Evolutionary conservation across 2,113 vertebrate genomes (phyloP), one percentile per base, ranked within the genome.

Genomic region (Brachyistius frenatus): DNA sequence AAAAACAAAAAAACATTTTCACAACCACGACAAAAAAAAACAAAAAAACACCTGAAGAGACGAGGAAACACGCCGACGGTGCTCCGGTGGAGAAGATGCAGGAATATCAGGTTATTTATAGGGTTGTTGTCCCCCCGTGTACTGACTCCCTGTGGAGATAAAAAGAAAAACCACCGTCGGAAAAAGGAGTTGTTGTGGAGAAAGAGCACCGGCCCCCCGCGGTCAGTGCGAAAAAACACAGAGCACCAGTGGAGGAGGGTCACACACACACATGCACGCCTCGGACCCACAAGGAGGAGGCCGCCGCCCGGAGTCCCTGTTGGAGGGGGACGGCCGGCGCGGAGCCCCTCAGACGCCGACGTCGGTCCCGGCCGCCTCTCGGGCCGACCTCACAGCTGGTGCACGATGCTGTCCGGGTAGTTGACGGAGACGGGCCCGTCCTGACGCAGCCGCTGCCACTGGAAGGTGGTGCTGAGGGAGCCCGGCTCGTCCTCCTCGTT

Each of bases 401-500:
- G 92, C 36, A 95, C 95, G 62, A 94, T 78, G 88, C 95, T 95
- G 84, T 95, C 95, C 0, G 90, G 37, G 66, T 88, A 88, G 81
- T 84, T 87, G 72, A 62, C 50, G 0, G 91, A 71, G 1, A 49
- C 74, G 0, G 90, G 35, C 53, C 60, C 84, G 9, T 95, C 94
- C 75, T 85, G 92, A 0, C 72, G 88, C 39, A 95, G 85, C 0
- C 95, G 87, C 73, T 92, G 94, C 95, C 95, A 95, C 84, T 94
- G 94, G 89, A 95, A 95, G 0, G 94, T 94, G 0, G 93, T 95
- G 86, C 94, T 94, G 37, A 93, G 92, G 9, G 93, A 93, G 6
- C 94, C 93, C 4, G 92, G 61, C 31, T 95, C 93, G 0, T 94
- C 94, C 30, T 95, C 93, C 58, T 94, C 94, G 1, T 78, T 92